These are phyloP conservation scores for Coptotermes formosanus DNA, from an alignment of 1,140 invertebrate genomes.

Conservation along the genomic window DNA sequence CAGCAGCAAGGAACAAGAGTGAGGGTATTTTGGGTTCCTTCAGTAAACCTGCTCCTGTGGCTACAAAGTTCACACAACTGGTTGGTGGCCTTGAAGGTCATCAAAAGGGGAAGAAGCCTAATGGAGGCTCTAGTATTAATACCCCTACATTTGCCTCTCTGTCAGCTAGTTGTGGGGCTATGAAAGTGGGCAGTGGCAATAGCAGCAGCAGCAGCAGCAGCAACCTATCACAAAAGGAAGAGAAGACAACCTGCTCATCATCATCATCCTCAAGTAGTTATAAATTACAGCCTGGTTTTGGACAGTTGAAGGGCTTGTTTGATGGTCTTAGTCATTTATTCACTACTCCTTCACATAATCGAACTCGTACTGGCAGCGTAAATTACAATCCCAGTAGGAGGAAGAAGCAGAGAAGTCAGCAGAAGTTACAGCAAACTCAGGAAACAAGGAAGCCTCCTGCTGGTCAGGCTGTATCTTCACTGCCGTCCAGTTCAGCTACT, in stretches of 20 bases:
- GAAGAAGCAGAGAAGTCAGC: slow-evolving; percentile 17
- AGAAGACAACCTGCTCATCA: not conserved
- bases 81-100: not conserved
- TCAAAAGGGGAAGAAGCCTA: not conserved
- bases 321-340: slow-evolving; percentile 85
- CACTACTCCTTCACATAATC: slow-evolving; percentile 61
- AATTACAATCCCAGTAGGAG: slow-evolving; percentile 26
- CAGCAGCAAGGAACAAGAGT: slow-evolving; percentile 50
- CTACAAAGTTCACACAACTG: not conserved
- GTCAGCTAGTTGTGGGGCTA: not conserved
- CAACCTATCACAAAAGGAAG: not conserved
- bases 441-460: not conserved
- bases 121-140: not conserved
- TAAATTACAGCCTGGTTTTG: slow-evolving; percentile 51
- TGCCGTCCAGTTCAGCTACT: not conserved
- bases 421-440: slow-evolving; percentile 16
- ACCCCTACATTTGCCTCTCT: not conserved
- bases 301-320: slow-evolving; percentile 73
- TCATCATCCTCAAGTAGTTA: slow-evolving; percentile 40
- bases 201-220: not conserved
- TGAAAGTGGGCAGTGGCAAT: not conserved
- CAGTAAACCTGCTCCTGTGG: not conserved
- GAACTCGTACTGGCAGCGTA: slow-evolving; percentile 48
- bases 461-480: not conserved
- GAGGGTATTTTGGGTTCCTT: slow-evolving; percentile 2